A percentile compares a stretch with the other conserved stretches of the same genome.
phyloP scores from a whole-genome alignment of 2,797 vertebrate genomes.

The Sebastes taczanowskii region DNA sequence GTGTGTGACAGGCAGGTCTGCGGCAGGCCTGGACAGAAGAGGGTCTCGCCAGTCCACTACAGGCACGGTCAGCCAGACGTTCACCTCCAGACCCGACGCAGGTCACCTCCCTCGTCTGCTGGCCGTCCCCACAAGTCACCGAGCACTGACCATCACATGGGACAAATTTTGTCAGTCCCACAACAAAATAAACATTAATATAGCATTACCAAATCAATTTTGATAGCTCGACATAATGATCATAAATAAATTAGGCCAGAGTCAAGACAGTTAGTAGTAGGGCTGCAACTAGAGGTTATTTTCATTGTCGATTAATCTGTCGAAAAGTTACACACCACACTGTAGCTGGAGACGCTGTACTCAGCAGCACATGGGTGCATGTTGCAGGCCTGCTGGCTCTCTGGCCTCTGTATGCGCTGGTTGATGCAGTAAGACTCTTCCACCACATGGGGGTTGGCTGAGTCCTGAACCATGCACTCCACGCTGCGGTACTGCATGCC shows the following conservation, averaged over 20 bases:
- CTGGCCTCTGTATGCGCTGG: constrained; percentile 79
- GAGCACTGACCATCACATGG: constrained; percentile 85
- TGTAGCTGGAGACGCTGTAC: constrained; percentile 80
- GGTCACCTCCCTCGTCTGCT: constrained; percentile 85
- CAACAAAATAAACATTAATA: neutral
- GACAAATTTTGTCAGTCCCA: neutral
- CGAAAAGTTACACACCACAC: constrained; percentile 62
- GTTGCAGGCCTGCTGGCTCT: constrained; percentile 84
- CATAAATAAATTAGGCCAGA: neutral
- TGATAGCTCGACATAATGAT: neutral
- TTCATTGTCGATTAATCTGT: too few relatives aligned
- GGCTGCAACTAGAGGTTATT: too few relatives aligned
- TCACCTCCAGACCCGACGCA: constrained; percentile 80
- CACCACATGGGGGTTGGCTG: constrained; percentile 70
- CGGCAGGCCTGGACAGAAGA: constrained; percentile 80
- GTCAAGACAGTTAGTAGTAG: neutral
- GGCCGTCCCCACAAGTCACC: constrained; percentile 89
- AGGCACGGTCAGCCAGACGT: constrained; percentile 76
- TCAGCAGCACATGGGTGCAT: constrained; percentile 80
- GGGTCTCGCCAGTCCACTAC: constrained; percentile 79
- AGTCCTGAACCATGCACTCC: constrained; percentile 81
- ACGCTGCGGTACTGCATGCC: constrained; percentile 89
- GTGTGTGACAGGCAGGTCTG: constrained; percentile 79
- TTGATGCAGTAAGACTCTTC: constrained; percentile 82
- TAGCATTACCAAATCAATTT: neutral